Conservation (phyloP, 2,888 invertebrate genomes). For the Halictus quadricinctus region DNA sequence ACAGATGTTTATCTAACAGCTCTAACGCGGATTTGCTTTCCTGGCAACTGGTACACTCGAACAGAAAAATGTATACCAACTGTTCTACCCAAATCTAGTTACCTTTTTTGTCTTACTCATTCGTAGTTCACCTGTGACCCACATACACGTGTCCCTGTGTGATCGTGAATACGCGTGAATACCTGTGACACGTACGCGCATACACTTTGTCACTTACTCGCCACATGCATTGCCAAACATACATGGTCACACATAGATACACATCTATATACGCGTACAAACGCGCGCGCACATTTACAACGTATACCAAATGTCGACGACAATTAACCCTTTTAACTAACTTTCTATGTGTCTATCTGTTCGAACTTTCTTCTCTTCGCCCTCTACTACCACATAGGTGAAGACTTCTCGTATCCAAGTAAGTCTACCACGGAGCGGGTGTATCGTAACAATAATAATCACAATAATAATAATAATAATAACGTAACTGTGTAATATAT, state of each 20-base stretch:
- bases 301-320: slow-evolving; percentile 49
- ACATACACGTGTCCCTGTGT: slow-evolving; percentile 39
- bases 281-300: slow-evolving; percentile 19
- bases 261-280: neutral
- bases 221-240: neutral
- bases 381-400: slow-evolving; percentile 83
- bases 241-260: slow-evolving; percentile 26
- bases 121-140: slow-evolving; percentile 42
- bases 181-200: neutral
- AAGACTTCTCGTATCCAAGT: slow-evolving; percentile 87
- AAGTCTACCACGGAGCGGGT: slow-evolving; percentile 82
- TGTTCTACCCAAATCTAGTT: slow-evolving; percentile 42
- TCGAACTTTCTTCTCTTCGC: slow-evolving; percentile 78
- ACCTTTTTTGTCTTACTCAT: slow-evolving; percentile 24
- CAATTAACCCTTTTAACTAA: slow-evolving; percentile 63
- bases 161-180: slow-evolving; percentile 1
- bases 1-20: neutral
- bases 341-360: slow-evolving; percentile 80
- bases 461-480: neutral
- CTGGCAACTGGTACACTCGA: neutral
- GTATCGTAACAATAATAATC: slow-evolving; percentile 41
- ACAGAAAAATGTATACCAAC: slow-evolving; percentile 14
- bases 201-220: neutral
- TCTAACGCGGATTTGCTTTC: slow-evolving; percentile 1
- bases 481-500: slow-evolving; percentile 36